Evolutionary conservation across 2,888 invertebrate species (phyloP), one percentile per base, ranked within the genome.

Genomic region (Atrina japonica): DNA sequence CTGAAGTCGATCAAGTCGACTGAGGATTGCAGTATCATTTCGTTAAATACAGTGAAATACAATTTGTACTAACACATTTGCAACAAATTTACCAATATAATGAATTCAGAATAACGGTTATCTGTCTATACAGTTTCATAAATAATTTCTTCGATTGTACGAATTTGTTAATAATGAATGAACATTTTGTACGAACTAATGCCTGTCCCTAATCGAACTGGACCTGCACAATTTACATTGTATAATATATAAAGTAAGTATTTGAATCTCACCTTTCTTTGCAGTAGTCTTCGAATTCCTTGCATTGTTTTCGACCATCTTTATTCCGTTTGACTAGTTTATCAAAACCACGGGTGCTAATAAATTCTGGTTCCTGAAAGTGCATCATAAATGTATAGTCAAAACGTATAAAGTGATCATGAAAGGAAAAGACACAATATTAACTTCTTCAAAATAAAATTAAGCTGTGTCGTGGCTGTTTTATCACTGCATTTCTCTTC

Each of bases 281-380:
- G 60, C 76, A 69, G 64, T 76, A 81, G 0, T 81, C 79, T 40
- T 79, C 79, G 1, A 81, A 27, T 18, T 81, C 81, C 41, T 74
- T 76, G 29, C 77, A 73, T 18, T 73, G 55, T 69, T 77, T 76
- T 21, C 74, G 76, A 16, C 79, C 79, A 55, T 76, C 78, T 66
- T 69, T 65, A 14, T 72, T 68, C 21, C 76, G 68, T 45, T 74
- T 75, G n/a, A 69, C 70, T 29, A 81, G 21, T n/a, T 53, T 40
- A 35, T 81, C 81, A 68, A 74, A 81, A 1, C 81, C 81, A 7
- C 64, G 45, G 1, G 73, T 73, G 9, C 78, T 76, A 25, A 64
- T 71, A 49, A 81, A 73, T 30, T 78, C 81, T 0, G 58, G 45
- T 23, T 78, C 81, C 81, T 81, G 61, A 18, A 66, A 43, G 64